Evolutionary conservation across 2,797 vertebrate genomes (phyloP).

Genomic region (Lacerta viridis): DNA sequence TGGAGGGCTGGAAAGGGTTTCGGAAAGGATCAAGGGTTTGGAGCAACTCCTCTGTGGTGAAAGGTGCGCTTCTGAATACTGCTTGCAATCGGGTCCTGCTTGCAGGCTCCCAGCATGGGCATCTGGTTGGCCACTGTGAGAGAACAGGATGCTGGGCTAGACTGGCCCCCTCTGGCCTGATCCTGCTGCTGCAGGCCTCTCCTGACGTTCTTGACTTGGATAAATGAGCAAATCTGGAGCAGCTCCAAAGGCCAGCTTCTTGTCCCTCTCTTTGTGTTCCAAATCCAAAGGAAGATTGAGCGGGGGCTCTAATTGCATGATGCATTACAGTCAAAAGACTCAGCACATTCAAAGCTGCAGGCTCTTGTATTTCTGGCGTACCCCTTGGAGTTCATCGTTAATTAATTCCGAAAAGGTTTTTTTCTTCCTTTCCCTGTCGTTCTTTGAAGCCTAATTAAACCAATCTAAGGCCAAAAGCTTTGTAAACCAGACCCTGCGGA

Average conservation of each 20-base stretch:
- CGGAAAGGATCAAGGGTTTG: too few species aligned
- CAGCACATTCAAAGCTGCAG: slow-evolving; percentile 40
- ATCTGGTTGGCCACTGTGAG: background rate
- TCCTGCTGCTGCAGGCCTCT: too few species aligned
- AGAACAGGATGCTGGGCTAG: background rate
- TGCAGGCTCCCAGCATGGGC: background rate
- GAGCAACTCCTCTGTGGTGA: too few species aligned
- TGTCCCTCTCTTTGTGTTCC: slow-evolving; percentile 33
- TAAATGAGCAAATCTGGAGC: background rate
- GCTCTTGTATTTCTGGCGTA: slow-evolving; percentile 38
- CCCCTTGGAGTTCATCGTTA: slow-evolving; percentile 40
- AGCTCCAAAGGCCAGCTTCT: slow-evolving; percentile 56
- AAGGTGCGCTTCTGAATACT: too few species aligned
- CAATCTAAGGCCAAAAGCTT: slow-evolving; percentile 25
- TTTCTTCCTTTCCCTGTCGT: background rate
- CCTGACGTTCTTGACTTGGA: background rate
- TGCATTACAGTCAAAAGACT: slow-evolving; percentile 42
- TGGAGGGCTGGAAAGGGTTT: too few species aligned
- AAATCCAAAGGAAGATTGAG: slow-evolving; percentile 57
- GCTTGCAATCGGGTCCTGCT: background rate
- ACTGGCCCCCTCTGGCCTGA: too few species aligned
- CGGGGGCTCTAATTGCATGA: slow-evolving; percentile 58
- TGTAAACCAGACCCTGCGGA: slow-evolving; percentile 51
- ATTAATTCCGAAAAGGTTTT: slow-evolving; percentile 52
- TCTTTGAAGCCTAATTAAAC: slow-evolving; percentile 43